Evolutionary conservation across 2,797 vertebrate genomes (phyloP).

Genomic region (Epinephelus malabaricus): DNA sequence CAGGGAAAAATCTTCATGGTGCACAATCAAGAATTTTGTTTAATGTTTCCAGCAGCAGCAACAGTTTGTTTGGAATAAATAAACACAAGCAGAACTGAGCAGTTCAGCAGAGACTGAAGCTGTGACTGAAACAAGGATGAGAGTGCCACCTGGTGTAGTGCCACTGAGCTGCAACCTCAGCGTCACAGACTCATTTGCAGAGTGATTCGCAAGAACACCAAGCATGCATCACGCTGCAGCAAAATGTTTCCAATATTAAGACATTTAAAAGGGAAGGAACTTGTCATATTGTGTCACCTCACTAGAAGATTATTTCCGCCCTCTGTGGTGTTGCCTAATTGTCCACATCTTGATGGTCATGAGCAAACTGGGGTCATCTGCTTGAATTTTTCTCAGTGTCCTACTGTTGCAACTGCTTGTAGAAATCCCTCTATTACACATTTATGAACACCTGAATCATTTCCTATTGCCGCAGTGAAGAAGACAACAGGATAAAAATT

Average conservation of each 20-base stretch:
- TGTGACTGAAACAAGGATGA: slow-evolving; percentile 1
- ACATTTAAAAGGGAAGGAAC: neutral
- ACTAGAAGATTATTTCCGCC: neutral
- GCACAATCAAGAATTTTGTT: neutral
- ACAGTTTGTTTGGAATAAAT: neutral
- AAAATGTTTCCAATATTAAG: neutral
- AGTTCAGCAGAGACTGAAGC: neutral
- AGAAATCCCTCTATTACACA: neutral
- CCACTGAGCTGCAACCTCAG: slow-evolving; percentile 17
- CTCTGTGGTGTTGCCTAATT: neutral
- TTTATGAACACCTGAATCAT: neutral
- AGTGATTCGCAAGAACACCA: neutral
- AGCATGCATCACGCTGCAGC: neutral
- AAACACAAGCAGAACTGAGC: neutral
- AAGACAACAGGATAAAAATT: too few relatives aligned
- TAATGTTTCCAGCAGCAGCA: slow-evolving; percentile 13
- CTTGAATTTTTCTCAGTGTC: too few relatives aligned
- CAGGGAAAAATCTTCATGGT: neutral
- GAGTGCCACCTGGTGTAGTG: slow-evolving; percentile 50
- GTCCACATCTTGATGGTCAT: neutral
- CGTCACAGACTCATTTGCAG: neutral
- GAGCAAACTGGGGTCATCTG: neutral
- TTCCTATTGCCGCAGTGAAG: too few relatives aligned
- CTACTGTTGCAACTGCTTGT: too few relatives aligned
- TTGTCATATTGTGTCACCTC: neutral